Base-by-base conservation (phyloP, 2,797 vertebrate genomes). In the Bradypodion pumilum region DNA sequence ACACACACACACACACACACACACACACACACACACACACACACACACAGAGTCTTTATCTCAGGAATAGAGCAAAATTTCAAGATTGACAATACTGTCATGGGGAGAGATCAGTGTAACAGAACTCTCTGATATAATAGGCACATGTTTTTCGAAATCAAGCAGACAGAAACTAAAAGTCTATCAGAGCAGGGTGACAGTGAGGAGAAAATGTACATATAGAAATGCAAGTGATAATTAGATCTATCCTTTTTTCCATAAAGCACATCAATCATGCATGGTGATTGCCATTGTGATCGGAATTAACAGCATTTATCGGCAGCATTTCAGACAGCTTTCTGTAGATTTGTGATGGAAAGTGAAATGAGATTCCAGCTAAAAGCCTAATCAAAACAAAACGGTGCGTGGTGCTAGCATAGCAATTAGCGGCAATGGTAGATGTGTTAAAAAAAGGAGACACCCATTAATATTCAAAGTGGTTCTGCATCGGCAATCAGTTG, bases 381-480 rank as follows among this genome's bases (percentile, higher is more conserved):
- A 63, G 84, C 79, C 65, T 85, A 77, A 81, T 85, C 84, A 81
- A 72, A 85, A 77, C 73, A 85, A 81, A 77, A 85, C 19, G 81
- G 56, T 76, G 32, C 65, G 52, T 81, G 73, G 56, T 60, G 56
- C 56, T 81, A 16, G 73, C 74, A 81, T 63, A 81, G 66, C 65
- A 81, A 81, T 85, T 85, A 85, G 74, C 5, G 21, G 65, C 46
- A 63, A 85, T 72, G 76, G 65, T 52, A 81, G 79, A 77, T 42
- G 27, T 52, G 68, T 60, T 52, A 52, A 56, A 56, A 56, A 85
- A 77, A 77, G 74, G 73, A 81, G 79, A 85, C 62, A 42, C 79
- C n/a, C 56, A 85, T 85, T 85, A 85, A 85, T 85, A 85, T 85
- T 81, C 84, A 62, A 75, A 81, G 73, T 52, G 72, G 52, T 49